Evolutionary conservation across 2,888 invertebrate genomes (phyloP).

Genomic region (Anthophora plumipes): DNA sequence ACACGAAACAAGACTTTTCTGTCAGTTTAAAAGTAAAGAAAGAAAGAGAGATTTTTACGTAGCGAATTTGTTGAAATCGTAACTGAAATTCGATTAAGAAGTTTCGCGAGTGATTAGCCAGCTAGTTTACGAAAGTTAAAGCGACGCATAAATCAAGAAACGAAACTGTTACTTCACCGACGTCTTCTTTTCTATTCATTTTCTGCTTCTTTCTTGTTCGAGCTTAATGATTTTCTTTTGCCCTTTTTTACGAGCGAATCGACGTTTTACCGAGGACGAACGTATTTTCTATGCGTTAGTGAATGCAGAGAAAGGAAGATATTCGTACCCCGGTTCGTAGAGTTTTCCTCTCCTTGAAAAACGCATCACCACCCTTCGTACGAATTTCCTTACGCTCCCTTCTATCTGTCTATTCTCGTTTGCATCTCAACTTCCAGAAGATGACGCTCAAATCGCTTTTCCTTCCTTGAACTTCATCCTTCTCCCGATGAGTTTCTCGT

Average conservation of each 20-base stretch:
- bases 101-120: slow-evolving; percentile 4
- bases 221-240: not conserved
- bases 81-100: slow-evolving; percentile 11
- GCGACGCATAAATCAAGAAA: slow-evolving; percentile 1
- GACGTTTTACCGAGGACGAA: slow-evolving; percentile 18
- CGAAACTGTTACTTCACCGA: not conserved
- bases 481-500: slow-evolving; percentile 29
- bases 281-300: slow-evolving; percentile 47
- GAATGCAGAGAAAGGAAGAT: slow-evolving; percentile 18
- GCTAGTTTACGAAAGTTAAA: not conserved
- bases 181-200: not conserved
- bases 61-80: not conserved
- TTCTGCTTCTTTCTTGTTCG: not conserved
- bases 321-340: slow-evolving; percentile 44
- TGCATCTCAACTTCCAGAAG: slow-evolving; percentile 35
- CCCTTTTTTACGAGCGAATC: slow-evolving; percentile 3
- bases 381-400: slow-evolving; percentile 50
- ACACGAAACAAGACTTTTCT: not conserved
- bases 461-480: slow-evolving; percentile 22
- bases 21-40: not conserved
- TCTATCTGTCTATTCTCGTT: slow-evolving; percentile 41
- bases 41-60: too few species aligned
- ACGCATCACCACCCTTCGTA: slow-evolving; percentile 45
- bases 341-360: slow-evolving; percentile 27
- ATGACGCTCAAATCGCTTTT: slow-evolving; percentile 42